phyloP scores from a whole-genome alignment of 2,888 invertebrate species.

The Pilophorus perplexus region DNA sequence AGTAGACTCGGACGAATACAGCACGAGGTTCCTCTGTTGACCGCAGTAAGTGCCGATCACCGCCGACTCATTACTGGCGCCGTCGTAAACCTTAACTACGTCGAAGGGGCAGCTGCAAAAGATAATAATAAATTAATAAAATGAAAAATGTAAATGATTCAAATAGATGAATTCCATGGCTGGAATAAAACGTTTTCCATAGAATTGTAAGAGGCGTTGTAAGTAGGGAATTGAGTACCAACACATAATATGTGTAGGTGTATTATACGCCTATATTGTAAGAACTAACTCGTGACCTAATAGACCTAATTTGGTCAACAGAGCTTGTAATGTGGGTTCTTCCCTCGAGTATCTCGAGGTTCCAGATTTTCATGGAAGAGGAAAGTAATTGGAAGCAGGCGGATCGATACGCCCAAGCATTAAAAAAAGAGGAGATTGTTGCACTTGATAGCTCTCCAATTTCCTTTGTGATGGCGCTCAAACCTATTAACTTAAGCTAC shows the following conservation, averaged over 20 bases:
- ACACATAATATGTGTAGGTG: too few relatives aligned
- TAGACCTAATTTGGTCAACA: too few relatives aligned
- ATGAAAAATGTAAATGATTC: too few relatives aligned
- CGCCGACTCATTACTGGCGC: slow-evolving; percentile 80
- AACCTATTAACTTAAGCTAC: slow-evolving; percentile 5
- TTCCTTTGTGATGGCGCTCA: background rate
- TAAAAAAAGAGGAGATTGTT: background rate
- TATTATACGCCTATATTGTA: too few relatives aligned
- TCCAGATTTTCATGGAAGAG: too few relatives aligned
- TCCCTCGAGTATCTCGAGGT: too few relatives aligned
- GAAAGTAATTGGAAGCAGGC: background rate
- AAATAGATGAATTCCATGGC: too few relatives aligned
- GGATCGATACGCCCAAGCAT: background rate
- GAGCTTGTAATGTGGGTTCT: too few relatives aligned
- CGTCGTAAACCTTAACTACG: slow-evolving; percentile 95
- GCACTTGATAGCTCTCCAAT: background rate
- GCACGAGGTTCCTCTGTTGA: slow-evolving; percentile 91
- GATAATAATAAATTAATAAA: slow-evolving; percentile 16
- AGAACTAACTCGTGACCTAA: too few relatives aligned
- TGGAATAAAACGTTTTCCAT: too few relatives aligned
- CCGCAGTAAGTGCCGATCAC: slow-evolving; percentile 96
- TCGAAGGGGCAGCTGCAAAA: slow-evolving; percentile 92
- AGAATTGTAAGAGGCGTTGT: too few relatives aligned
- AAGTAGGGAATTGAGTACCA: too few relatives aligned
- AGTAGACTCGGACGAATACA: slow-evolving; percentile 89